These are phyloP conservation scores for Monochamus saltuarius DNA, from an alignment of 1,140 invertebrate species.

Conservation along the genomic window DNA sequence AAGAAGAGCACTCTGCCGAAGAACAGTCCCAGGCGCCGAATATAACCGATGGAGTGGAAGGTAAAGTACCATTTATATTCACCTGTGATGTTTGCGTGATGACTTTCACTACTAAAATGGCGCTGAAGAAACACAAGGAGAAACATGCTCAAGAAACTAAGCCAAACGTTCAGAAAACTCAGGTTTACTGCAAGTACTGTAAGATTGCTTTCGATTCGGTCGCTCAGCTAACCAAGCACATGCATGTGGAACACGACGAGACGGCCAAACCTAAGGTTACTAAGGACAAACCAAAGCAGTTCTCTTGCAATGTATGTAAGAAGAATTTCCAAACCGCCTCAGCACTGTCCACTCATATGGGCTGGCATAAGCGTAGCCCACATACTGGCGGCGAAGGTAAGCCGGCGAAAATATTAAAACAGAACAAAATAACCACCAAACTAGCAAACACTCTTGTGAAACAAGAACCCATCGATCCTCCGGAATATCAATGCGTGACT, in stretches of 20 bases:
- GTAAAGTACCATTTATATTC: constrained; percentile 28
- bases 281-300: constrained; percentile 19
- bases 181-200: constrained; percentile 42
- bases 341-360: constrained; percentile 42
- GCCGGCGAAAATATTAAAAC: constrained; percentile 22
- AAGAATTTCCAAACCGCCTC: constrained; percentile 36
- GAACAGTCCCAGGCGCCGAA: constrained; percentile 25
- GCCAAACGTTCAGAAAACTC: constrained; percentile 1
- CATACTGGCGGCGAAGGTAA: constrained; percentile 13
- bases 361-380: constrained; percentile 44
- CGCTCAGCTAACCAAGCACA: constrained; percentile 30
- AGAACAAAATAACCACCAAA: constrained; percentile 1
- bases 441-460: constrained; percentile 10
- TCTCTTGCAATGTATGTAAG: constrained; percentile 36
- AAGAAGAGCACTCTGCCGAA: constrained; percentile 24
- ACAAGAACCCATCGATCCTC: constrained; percentile 17
- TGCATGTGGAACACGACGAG: constrained; percentile 37
- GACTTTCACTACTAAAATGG: constrained; percentile 35
- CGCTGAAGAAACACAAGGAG: constrained; percentile 41
- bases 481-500: constrained; percentile 34
- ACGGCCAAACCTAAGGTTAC: constrained; percentile 24
- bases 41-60: constrained; percentile 19
- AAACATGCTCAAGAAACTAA: constrained; percentile 31
- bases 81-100: constrained; percentile 41
- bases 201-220: constrained; percentile 38